Conservation (phyloP, 2,888 invertebrate genomes). For the Lasiommata megera region DNA sequence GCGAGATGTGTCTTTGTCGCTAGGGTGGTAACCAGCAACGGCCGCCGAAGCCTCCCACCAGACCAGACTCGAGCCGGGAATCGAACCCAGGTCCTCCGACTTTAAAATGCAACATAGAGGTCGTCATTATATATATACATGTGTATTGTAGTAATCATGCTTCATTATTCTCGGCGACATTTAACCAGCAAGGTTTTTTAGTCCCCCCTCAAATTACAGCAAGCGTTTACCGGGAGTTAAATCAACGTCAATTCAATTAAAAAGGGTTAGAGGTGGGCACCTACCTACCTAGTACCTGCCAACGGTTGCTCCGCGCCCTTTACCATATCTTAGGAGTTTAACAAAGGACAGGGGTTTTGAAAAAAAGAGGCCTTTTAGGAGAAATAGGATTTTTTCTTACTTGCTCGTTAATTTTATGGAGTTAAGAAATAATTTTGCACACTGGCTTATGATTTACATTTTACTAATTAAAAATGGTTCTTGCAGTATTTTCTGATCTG, state of each 20-base stretch:
- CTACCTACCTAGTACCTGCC: not conserved
- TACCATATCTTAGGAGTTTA: constrained; percentile 27
- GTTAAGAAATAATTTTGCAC: too few relatives aligned
- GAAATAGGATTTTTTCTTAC: not conserved
- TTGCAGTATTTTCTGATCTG: too few relatives aligned
- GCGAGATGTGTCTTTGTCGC: too few relatives aligned
- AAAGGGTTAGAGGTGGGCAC: constrained; percentile 26
- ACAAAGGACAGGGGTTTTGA: constrained; percentile 17
- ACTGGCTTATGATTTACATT: too few relatives aligned
- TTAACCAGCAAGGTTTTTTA: constrained; percentile 27
- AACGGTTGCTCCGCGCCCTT: constrained; percentile 29
- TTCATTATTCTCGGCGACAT: constrained; percentile 23
- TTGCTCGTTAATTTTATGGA: not conserved
- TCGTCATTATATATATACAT: not conserved
- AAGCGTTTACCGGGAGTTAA: constrained; percentile 32
- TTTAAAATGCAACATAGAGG: too few relatives aligned
- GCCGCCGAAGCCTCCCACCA: too few relatives aligned
- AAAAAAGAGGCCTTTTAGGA: not conserved
- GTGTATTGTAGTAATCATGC: constrained; percentile 7
- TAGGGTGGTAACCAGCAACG: too few relatives aligned
- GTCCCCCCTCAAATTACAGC: constrained; percentile 22
- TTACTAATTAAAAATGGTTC: too few relatives aligned
- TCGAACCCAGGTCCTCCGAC: too few relatives aligned
- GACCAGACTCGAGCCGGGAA: too few relatives aligned
- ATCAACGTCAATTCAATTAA: constrained; percentile 37